A percentile compares a stretch with the other conserved stretches of the same genome.
phyloP scores from a whole-genome alignment of 1,140 invertebrate genomes.

The Heliothis subflexa region DNA sequence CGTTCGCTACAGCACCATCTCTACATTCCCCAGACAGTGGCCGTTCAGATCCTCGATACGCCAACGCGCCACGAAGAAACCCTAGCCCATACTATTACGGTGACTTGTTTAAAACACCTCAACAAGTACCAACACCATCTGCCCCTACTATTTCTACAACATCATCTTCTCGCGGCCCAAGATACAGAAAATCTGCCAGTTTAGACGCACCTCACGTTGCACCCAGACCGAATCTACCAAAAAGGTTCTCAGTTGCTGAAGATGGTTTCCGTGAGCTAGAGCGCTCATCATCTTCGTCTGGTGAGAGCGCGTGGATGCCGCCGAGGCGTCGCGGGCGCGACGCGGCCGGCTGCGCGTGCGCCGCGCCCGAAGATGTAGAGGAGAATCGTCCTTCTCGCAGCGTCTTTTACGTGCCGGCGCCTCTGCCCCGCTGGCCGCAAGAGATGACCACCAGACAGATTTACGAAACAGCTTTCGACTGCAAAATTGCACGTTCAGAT shows the following conservation, averaged over 20 bases:
- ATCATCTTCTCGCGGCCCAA: conserved; percentile 77
- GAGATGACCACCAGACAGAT: conserved; percentile 89
- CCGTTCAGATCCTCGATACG: conserved; percentile 84
- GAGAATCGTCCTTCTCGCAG: conserved; percentile 87
- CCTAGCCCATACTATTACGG: conserved; percentile 93
- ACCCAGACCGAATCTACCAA: conserved; percentile 82
- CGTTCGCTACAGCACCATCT: conserved; percentile 79
- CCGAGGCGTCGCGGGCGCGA: conserved; percentile 87
- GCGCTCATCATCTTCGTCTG: conserved; percentile 83
- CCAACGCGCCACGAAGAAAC: conserved; percentile 88
- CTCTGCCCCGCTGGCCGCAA: conserved; percentile 89
- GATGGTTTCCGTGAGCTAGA: conserved; percentile 87
- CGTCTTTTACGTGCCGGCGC: conserved; percentile 88
- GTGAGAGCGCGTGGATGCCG: conserved; percentile 87
- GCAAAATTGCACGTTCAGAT: conserved; percentile 93
- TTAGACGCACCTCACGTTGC: conserved; percentile 89
- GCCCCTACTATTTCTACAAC: conserved; percentile 75
- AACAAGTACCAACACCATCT: conserved; percentile 69
- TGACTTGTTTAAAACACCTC: conserved; percentile 88
- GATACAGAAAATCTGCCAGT: conserved; percentile 88
- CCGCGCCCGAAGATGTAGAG: conserved; percentile 89
- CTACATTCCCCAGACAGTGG: conserved; percentile 82
- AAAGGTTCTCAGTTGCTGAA: conserved; percentile 89
- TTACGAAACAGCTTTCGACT: conserved; percentile 96
- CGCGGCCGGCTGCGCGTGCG: conserved; percentile 89